Evolutionary conservation across 2,888 invertebrate genomes (phyloP).

Genomic region (Orthonevra nobilis): DNA sequence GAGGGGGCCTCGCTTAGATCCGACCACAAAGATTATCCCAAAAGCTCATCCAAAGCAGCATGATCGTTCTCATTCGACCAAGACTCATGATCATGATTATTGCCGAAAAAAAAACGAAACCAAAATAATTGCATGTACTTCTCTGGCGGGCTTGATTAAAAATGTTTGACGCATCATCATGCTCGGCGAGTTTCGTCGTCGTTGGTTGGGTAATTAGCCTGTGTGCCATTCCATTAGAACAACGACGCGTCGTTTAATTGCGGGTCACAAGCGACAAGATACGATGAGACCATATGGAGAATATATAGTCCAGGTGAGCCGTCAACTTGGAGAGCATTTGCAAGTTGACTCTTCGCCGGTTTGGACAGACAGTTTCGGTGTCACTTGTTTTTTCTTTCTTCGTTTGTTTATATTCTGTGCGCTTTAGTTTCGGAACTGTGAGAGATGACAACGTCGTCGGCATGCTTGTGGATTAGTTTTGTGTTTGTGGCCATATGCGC

Average conservation of each 20-base stretch:
- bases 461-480: neutral
- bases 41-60: no score
- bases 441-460: conserved; percentile 22
- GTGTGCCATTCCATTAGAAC: conserved; percentile 52
- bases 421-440: neutral
- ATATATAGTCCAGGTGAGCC: conserved; percentile 56
- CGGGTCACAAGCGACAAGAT: conserved; percentile 28
- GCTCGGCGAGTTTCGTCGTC: neutral
- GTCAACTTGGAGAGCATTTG: conserved; percentile 46
- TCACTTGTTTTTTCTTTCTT: no score
- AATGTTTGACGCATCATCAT: conserved; percentile 29
- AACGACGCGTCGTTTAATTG: conserved; percentile 27
- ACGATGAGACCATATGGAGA: conserved; percentile 15
- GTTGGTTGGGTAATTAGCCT: conserved; percentile 20
- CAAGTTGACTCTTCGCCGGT: conserved; percentile 55
- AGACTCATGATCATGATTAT: conserved; percentile 42
- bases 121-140: conserved; percentile 25
- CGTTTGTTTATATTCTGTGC: no score
- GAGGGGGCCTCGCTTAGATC: no score
- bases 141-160: conserved; percentile 18
- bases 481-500: no score
- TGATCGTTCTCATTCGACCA: conserved; percentile 38
- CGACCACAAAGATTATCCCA: no score
- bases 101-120: conserved; percentile 44
- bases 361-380: conserved; percentile 14